Percentiles rank a stretch among this genome's conserved stretches.
Evolutionary conservation across 2,888 invertebrate genomes (phyloP).

Genomic region (Callinectes sapidus): DNA sequence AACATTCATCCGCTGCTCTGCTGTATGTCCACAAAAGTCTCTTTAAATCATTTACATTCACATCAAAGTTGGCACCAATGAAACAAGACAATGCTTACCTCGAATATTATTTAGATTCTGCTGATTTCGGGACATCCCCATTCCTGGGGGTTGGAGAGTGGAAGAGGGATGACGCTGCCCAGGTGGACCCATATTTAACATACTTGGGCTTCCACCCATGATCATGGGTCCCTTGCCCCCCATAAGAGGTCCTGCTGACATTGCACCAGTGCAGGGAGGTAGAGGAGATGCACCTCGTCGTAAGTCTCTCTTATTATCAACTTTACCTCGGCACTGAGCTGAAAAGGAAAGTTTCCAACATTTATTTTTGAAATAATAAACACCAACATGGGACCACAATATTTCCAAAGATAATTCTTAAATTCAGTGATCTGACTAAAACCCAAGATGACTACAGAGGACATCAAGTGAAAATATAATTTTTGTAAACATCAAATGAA

Average conservation of each 20-base stretch:
- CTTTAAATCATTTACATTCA: no score
- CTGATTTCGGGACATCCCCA: slow-evolving; percentile 54
- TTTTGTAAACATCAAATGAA: background rate
- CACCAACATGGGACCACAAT: background rate
- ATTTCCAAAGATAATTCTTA: no score
- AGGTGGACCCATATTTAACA: slow-evolving; percentile 56
- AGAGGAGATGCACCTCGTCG: slow-evolving; percentile 57
- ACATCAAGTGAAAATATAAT: background rate
- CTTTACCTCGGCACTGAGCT: slow-evolving; percentile 58
- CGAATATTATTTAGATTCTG: slow-evolving; percentile 61
- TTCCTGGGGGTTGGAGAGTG: slow-evolving; percentile 49
- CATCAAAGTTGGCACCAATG: no score
- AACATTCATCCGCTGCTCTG: no score
- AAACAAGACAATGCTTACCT: slow-evolving; percentile 36
- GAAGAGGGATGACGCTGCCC: slow-evolving; percentile 55
- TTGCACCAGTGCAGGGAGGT: slow-evolving; percentile 42
- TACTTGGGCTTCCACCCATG: slow-evolving; percentile 41
- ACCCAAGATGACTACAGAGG: no score
- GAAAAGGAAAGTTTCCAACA: background rate
- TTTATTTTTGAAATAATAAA: background rate
- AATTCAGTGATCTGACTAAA: no score
- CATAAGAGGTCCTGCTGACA: slow-evolving; percentile 1
- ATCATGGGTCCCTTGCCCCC: slow-evolving; percentile 41
- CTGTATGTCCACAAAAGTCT: no score
- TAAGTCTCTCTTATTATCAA: slow-evolving; percentile 53